Evolutionary conservation across 2,113 vertebrate species (phyloP), one percentile per base, ranked within the genome.

Genomic region (Candoia aspera): DNA sequence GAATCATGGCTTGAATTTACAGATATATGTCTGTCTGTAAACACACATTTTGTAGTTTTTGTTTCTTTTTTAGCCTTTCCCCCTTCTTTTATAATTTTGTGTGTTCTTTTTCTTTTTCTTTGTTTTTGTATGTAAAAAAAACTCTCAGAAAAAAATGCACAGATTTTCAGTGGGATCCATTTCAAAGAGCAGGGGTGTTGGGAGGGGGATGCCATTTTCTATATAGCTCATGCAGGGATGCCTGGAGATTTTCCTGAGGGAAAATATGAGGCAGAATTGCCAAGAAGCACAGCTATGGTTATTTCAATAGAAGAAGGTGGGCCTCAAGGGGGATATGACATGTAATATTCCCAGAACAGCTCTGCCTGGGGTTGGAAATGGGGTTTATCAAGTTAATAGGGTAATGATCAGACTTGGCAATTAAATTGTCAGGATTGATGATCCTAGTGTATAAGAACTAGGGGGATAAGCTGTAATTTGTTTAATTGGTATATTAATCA

Each of bases 141-240:
- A 86, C 1, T 29, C 68, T 88, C 5, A 4, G 2, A 58, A 13
- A 64, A 84, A 89, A 87, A 21, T 79, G n/a, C 26, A 88, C 19
- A 90, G 26, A 33, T 0, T 0, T 0, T 8, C 8, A 1, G 1
- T 6, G 54, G 11, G 6, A 33, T 68, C 4, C 24, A 86, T 88
- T 92, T 92, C 26, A 59, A 60, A 88, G 55, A 17, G 8, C 6
- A 29, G 54, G 23, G 33, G 8, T 79, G 37, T 8, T 42, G 17
- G 5, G 33, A 57, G 0, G 1, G 86, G 21, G 13, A 58, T 37
- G n/a, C 42, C 29, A 23, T 89, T 53, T 37, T 73, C 93, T 85
- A 46, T 0, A 0, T 21, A 4, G 42, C 0, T 0, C 73, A 13
- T 21, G 64, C 55, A 86, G 59, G 73, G 15, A 57, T 84, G 54